A percentile compares a stretch with the other conserved stretches of the same genome.
Evolutionary conservation across 2,113 vertebrate species (phyloP).

Genomic region (Salminus brasiliensis): DNA sequence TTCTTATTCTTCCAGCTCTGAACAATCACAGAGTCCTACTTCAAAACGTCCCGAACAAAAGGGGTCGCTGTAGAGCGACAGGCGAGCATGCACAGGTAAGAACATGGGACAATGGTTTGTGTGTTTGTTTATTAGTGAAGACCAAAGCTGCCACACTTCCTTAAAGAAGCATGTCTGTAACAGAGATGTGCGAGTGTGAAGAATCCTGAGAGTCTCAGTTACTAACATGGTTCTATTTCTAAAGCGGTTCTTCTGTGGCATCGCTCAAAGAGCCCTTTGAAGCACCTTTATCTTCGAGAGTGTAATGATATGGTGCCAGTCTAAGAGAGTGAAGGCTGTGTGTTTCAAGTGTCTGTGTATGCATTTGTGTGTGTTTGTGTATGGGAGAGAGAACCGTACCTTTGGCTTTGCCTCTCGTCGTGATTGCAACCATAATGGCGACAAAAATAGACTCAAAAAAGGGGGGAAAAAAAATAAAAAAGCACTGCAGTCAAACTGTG

Average conservation of each 20-base stretch:
- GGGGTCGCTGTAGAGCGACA: slow-evolving; percentile 43
- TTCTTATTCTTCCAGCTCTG: not conserved
- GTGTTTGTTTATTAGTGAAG: not conserved
- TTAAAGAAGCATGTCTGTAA: not conserved
- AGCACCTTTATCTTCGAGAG: too few relatives aligned
- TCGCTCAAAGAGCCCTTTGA: too few relatives aligned
- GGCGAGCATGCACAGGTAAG: not conserved
- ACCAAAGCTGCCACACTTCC: not conserved
- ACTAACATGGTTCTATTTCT: too few relatives aligned
- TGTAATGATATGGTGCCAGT: too few relatives aligned
- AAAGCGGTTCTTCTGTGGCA: too few relatives aligned
- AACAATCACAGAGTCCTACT: slow-evolving; percentile 35
- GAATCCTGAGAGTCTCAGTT: too few relatives aligned
- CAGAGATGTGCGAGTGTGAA: too few relatives aligned
- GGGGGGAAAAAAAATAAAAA: slow-evolving; percentile 29
- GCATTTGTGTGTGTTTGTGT: slow-evolving; percentile 18
- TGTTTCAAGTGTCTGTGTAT: not conserved
- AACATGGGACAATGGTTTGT: not conserved
- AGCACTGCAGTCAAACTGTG: slow-evolving; percentile 51
- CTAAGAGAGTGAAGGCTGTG: not conserved
- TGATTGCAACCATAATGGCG: slow-evolving; percentile 32
- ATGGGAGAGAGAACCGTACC: slow-evolving; percentile 2
- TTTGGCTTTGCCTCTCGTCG: slow-evolving; percentile 19
- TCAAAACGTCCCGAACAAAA: slow-evolving; percentile 39
- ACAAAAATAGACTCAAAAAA: slow-evolving; percentile 11